Evolutionary conservation across 2,888 invertebrate genomes (phyloP).

Genomic region (Calephelis perditalis): DNA sequence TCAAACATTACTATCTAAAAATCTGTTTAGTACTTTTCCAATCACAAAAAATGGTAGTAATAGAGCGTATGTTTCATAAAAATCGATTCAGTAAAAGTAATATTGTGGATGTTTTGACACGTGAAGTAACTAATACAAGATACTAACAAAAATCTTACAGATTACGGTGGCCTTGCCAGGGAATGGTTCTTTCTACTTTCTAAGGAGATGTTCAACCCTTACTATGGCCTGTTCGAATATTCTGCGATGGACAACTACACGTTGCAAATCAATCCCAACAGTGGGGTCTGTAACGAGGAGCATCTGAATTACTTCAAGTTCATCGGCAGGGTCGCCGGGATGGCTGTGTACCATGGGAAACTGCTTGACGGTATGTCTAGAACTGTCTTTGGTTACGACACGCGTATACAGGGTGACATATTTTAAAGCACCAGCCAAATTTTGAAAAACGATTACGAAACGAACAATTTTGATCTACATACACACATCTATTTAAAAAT

Average conservation of each 20-base stretch:
- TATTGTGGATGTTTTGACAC: too few relatives aligned
- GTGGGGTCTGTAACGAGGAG: constrained; percentile 98
- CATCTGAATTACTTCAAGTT: constrained; percentile 99
- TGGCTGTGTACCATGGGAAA: constrained; percentile 99
- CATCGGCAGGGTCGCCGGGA: constrained; percentile 97
- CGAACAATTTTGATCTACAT: too few relatives aligned
- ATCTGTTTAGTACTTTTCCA: too few relatives aligned
- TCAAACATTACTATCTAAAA: too few relatives aligned
- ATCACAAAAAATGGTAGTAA: too few relatives aligned
- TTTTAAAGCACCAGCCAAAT: too few relatives aligned
- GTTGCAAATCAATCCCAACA: constrained; percentile 98
- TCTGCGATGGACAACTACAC: constrained; percentile 99
- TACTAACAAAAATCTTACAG: constrained; percentile 48
- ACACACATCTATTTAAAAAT: too few relatives aligned
- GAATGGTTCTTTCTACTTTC: constrained; percentile 99
- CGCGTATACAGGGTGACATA: too few relatives aligned
- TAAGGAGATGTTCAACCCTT: constrained; percentile 99
- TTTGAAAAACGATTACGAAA: too few relatives aligned
- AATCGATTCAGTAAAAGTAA: too few relatives aligned
- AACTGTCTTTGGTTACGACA: not conserved
- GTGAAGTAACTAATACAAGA: too few relatives aligned
- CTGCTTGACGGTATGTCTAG: constrained; percentile 89
- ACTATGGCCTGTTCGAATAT: constrained; percentile 99
- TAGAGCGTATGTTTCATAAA: too few relatives aligned
- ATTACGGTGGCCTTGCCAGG: constrained; percentile 97